Evolutionary conservation across 2,888 invertebrate species (phyloP).

Genomic region (Orthosia gothica): DNA sequence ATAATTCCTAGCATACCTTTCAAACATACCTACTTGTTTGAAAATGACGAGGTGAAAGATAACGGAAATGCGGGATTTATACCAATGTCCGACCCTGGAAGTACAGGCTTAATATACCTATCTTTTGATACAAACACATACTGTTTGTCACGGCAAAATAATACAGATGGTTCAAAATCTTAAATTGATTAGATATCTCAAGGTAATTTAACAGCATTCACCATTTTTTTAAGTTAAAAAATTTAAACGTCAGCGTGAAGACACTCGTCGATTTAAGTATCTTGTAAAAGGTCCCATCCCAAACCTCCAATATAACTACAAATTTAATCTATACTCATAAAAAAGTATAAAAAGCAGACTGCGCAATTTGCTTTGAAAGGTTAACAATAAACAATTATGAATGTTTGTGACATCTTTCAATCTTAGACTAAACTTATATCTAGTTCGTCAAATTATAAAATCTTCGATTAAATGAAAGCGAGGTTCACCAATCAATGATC

Average conservation of each 20-base stretch:
- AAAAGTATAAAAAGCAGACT: slow-evolving; percentile 26
- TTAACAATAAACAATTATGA: slow-evolving; percentile 14
- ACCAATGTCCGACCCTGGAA: background rate
- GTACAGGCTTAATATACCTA: background rate
- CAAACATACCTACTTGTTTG: background rate
- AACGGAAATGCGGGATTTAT: background rate
- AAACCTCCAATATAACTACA: slow-evolving; percentile 11
- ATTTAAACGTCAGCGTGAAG: background rate
- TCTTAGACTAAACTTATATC: slow-evolving; percentile 3
- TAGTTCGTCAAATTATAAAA: slow-evolving; percentile 12
- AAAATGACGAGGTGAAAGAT: background rate
- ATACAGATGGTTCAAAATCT: background rate
- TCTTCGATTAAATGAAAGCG: background rate
- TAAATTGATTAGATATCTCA: background rate
- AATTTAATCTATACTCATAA: background rate
- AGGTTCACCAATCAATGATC: slow-evolving; percentile 6
- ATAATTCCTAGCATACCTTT: slow-evolving; percentile 2
- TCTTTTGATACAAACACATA: background rate
- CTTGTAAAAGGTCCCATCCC: background rate
- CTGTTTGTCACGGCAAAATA: background rate
- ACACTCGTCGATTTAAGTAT: background rate
- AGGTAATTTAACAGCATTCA: slow-evolving; percentile 10
- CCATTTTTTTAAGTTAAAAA: background rate
- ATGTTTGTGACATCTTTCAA: slow-evolving; percentile 18
- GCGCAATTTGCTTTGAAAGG: slow-evolving; percentile 5